phyloP scores from a whole-genome alignment of 2,888 invertebrate genomes.

The Bembecia ichneumoniformis region DNA sequence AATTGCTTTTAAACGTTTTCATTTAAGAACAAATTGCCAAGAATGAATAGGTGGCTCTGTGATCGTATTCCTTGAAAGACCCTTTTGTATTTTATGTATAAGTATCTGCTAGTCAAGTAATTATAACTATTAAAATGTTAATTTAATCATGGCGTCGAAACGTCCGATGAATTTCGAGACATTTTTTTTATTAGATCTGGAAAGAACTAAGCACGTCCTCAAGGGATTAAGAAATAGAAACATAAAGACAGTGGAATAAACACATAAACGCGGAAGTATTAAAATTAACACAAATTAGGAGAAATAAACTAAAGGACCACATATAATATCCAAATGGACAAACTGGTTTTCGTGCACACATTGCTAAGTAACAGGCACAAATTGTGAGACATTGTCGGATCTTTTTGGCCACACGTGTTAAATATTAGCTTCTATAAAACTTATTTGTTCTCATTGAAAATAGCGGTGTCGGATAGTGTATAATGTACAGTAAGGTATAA shows the following conservation, averaged over 20 bases:
- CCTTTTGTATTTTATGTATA: constrained; percentile 41
- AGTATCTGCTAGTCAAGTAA: constrained; percentile 32
- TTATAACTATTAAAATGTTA: constrained; percentile 7
- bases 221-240: constrained; percentile 29
- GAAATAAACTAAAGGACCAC: constrained; percentile 60
- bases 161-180: background rate
- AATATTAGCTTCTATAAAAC: constrained; percentile 29
- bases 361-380: constrained; percentile 57
- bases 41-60: constrained; percentile 19
- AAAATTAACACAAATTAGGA: constrained; percentile 38
- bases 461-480: constrained; percentile 46
- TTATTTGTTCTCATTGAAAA: constrained; percentile 12
- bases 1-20: constrained; percentile 7
- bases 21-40: constrained; percentile 32
- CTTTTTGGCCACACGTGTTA: constrained; percentile 40
- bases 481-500: constrained; percentile 48
- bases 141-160: background rate
- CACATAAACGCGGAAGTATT: constrained; percentile 45
- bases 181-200: constrained; percentile 15
- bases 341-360: constrained; percentile 68
- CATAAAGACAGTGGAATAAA: constrained; percentile 48
- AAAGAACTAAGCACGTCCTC: constrained; percentile 25
- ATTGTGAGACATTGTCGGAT: constrained; percentile 29
- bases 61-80: constrained; percentile 33
- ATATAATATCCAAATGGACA: constrained; percentile 68